phyloP scores from a whole-genome alignment of 1,140 invertebrate species.

The Drosophila varians region DNA sequence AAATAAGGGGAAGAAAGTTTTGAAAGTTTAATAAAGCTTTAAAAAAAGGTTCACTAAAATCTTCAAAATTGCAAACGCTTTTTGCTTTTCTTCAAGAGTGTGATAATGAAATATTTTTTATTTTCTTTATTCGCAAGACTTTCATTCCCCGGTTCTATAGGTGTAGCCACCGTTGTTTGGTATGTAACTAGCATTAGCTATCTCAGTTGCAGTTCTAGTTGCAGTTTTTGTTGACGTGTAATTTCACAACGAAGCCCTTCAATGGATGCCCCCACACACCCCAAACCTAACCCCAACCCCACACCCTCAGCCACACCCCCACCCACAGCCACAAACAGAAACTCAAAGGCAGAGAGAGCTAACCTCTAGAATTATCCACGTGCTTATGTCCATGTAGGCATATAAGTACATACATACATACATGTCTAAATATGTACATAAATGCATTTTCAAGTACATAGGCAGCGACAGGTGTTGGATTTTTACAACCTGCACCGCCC shows the following conservation, averaged over 20 bases:
- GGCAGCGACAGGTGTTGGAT: conserved; percentile 49
- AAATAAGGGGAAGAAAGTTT: too few relatives aligned
- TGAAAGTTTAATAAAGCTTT: too few relatives aligned
- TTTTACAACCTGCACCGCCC: conserved; percentile 40
- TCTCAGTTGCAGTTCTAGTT: conserved; percentile 25
- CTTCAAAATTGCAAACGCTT: too few relatives aligned
- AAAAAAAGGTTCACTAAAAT: too few relatives aligned
- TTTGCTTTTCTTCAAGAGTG: too few relatives aligned
- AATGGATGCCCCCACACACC: conserved; percentile 28
- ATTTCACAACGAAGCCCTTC: conserved; percentile 56
- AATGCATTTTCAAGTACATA: conserved; percentile 12
- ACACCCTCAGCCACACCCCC: not conserved
- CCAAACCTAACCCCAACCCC: not conserved
- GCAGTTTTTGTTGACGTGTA: conserved; percentile 56
- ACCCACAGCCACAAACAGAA: not conserved
- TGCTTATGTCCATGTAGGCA: conserved; percentile 22
- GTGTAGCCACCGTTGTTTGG: conserved; percentile 5
- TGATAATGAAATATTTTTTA: not conserved
- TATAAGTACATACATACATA: conserved; percentile 2
- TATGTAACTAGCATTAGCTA: conserved; percentile 26
- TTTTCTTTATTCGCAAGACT: not conserved
- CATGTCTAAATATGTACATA: not conserved
- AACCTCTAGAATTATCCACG: conserved; percentile 50
- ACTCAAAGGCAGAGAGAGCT: conserved; percentile 28
- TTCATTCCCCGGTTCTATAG: conserved; percentile 1